Base-by-base conservation (phyloP, 2,113 vertebrate genomes). In the Aplodontia rufa region DNA sequence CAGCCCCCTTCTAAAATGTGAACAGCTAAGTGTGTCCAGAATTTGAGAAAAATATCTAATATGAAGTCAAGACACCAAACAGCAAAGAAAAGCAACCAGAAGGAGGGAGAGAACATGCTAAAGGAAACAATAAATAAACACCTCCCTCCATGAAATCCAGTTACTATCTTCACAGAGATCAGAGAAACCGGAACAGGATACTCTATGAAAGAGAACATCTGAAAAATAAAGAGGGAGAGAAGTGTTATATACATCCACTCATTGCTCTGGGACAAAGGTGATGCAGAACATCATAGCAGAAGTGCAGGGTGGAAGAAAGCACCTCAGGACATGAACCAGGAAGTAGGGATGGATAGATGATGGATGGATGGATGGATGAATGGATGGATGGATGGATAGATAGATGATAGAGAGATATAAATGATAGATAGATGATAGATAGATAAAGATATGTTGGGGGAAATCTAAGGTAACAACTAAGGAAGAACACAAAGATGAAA, bases 131-230 rank as follows among this genome's bases (percentile, higher is more conserved):
- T 2, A 42, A 12, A 12, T 20, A 47, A 60, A 24, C 42, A 58
- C 10, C 4, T 40, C 3, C 19, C 17, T 8, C 14, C 12, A 22
- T 8, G 5, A 8, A 28, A 35, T 7, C 35, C 30, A 40, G 6
- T 10, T 13, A n/a, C 17, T 14, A 32, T 49, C 51, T 32, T 84
- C 83, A 84, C 22, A 55, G 24, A 95, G 30, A 86, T 32, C 28
- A 66, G 45, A 60, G 32, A 68, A 79, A 42, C 1, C 26, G 22
- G 8, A 84, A 76, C 3, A 88, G 40, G 55, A 76, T 0, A 1
- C 17, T 82, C 49, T 42, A 0, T 58, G 24, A 51, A 78, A 71
- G 35, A 40, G 28, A n/a, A 24, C 26, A 75, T 58, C 30, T 42
- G 49, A 49, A 83, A 37, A 87, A 45, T 16, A 45, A 51, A 53